Base-by-base conservation (phyloP, 2,888 invertebrate genomes). In the Drosophila incognita region DNA sequence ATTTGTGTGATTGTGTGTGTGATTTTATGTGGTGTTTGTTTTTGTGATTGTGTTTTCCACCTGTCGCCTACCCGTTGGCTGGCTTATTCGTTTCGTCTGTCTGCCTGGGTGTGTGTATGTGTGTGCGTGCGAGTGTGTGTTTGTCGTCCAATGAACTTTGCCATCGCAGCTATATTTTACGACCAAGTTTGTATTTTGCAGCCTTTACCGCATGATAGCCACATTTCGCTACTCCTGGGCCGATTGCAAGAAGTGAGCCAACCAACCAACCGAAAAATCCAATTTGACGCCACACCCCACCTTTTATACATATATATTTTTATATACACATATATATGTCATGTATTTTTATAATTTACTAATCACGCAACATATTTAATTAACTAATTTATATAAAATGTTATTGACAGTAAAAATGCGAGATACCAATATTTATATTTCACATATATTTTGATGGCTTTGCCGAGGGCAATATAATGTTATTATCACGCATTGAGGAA, bases 161-260 rank as follows among this genome's bases (percentile, higher is more conserved):
- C 70, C 73, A 62, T 27, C 24, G 52, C 67, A 58, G 38, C 24
- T 29, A 40, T 56, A 61, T 70, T 74, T 72, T 70, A 75, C 87
- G 74, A 83, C 75, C 81, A 67, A 80, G 58, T 74, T 82, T 89
- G 70, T 77, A 81, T 78, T 90, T 90, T 90, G 67, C 91, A 91
- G 91, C 82, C 83, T 89, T 64, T 82, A 88, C 79, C 91, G 87
- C 83, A 91, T 91, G 88, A 84, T 91, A 77, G 89, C 81, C 67
- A 85, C 88, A 61, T 83, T 91, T 71, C 91, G 82, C 57, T 91
- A 87, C 74, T 83, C 91, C 74, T 87, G 88, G 90, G 79, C 89
- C 75, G 84, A 85, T 64, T 88, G 74, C 65, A 76, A 89, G 74
- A 79, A 87, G 74, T 84, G 81, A 84, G 36, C 51, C 57, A 67